Evolutionary conservation across 2,797 vertebrate species (phyloP).

Genomic region (Trachurus trachurus): DNA sequence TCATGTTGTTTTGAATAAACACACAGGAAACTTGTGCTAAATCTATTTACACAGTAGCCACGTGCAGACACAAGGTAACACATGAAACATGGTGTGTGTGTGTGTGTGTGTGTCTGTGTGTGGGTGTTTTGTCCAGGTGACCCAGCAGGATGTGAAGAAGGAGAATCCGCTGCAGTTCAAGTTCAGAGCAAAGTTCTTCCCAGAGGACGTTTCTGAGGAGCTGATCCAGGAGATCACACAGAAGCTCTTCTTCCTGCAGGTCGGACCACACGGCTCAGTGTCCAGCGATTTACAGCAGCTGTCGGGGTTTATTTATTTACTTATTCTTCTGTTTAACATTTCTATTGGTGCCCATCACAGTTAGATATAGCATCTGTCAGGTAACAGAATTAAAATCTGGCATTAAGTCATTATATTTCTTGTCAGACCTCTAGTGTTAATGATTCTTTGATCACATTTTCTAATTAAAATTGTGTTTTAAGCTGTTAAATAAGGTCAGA

Average conservation of each 20-base stretch:
- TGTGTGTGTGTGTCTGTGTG: too few species aligned
- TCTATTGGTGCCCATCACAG: too few species aligned
- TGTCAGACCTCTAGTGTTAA: too few species aligned
- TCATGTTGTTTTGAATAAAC: background rate
- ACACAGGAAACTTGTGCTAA: background rate
- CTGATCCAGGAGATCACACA: slow-evolving; percentile 98
- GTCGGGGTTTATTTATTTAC: too few species aligned
- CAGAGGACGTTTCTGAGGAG: slow-evolving; percentile 95
- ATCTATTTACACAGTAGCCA: background rate
- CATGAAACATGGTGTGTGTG: background rate
- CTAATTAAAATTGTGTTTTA: too few species aligned
- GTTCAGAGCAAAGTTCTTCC: slow-evolving; percentile 95
- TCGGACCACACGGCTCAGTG: slow-evolving; percentile 43
- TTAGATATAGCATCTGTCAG: too few species aligned
- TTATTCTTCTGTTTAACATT: too few species aligned
- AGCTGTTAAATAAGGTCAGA: too few species aligned
- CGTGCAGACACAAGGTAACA: background rate
- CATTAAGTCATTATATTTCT: too few species aligned
- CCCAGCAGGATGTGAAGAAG: slow-evolving; percentile 95
- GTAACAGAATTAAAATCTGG: too few species aligned
- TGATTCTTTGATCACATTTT: too few species aligned
- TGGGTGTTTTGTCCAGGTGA: slow-evolving; percentile 84
- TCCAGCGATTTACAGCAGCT: too few species aligned
- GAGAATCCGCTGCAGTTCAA: slow-evolving; percentile 95
- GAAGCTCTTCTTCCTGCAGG: slow-evolving; percentile 96